A percentile compares a stretch with the other conserved stretches of the same genome.
phyloP scores from a whole-genome alignment of 2,797 vertebrate species.

The Poeciliopsis gracilis region DNA sequence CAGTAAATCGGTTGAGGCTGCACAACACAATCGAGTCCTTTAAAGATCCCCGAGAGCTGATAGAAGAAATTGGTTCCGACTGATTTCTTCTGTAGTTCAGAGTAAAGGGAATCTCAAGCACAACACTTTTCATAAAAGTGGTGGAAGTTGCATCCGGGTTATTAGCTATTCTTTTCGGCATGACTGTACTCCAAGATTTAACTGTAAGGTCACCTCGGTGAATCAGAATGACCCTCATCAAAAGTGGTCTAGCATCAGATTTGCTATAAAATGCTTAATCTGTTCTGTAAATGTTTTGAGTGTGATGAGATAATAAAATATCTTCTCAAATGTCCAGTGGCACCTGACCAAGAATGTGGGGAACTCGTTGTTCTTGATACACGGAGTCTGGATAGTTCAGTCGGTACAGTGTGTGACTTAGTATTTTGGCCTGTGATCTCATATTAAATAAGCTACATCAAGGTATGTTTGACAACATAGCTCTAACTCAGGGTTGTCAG shows the following conservation, averaged over 20 bases:
- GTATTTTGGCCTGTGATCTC: conserved; percentile 2
- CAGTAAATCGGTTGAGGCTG: background rate
- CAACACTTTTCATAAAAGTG: background rate
- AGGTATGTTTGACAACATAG: background rate
- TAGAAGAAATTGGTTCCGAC: background rate
- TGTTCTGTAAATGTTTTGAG: background rate
- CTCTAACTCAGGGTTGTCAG: background rate
- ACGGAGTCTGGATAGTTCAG: background rate
- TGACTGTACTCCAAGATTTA: background rate
- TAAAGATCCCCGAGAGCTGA: background rate
- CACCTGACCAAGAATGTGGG: conserved; percentile 1
- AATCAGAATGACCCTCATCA: background rate
- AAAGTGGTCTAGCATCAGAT: background rate
- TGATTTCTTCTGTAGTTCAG: background rate
- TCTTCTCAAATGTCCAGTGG: background rate
- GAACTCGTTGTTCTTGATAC: background rate
- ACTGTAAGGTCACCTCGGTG: background rate
- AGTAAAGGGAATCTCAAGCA: background rate
- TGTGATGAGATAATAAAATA: background rate
- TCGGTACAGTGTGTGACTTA: background rate
- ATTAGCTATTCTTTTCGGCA: background rate
- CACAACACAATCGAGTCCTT: background rate
- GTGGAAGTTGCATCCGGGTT: background rate
- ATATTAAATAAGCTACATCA: background rate
- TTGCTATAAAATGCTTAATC: background rate